These are phyloP conservation scores for Phymastichus coffea DNA, from an alignment of 1,140 invertebrate genomes.

Conservation along the genomic window DNA sequence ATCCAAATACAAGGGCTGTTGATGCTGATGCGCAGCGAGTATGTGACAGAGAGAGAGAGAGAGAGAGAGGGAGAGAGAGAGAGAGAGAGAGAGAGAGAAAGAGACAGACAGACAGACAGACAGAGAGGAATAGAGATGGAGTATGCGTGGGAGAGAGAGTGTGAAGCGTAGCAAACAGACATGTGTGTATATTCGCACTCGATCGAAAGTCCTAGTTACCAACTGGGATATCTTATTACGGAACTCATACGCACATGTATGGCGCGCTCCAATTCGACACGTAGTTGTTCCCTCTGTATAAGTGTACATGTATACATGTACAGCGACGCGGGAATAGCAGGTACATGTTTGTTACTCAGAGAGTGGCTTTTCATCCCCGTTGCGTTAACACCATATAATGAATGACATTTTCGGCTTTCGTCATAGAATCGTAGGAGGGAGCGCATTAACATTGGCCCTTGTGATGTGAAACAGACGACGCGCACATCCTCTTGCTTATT, in stretches of 20 bases:
- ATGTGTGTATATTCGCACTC: constrained; percentile 34
- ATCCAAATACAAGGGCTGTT: no score
- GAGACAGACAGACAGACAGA: not conserved
- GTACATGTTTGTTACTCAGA: no score
- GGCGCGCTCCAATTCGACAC: constrained; percentile 1
- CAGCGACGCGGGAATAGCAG: no score
- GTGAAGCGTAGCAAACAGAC: constrained; percentile 17
- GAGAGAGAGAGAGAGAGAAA: not conserved
- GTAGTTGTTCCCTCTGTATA: constrained; percentile 28
- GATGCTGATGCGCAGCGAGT: not conserved
- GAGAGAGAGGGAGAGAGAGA: not conserved
- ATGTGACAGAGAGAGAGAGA: not conserved
- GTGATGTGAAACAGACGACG: not conserved
- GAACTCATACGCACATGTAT: constrained; percentile 22
- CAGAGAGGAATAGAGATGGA: no score
- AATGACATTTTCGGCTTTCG: constrained; percentile 8
- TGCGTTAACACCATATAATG: not conserved
- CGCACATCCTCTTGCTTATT: no score
- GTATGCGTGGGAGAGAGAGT: no score
- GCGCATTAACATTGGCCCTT: constrained; percentile 11
- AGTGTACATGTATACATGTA: no score
- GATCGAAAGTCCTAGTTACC: constrained; percentile 37
- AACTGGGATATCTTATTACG: constrained; percentile 41
- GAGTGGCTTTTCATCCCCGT: not conserved
- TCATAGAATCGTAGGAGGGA: not conserved